A percentile compares a stretch with the other conserved stretches of the same genome.
Conservation (phyloP, 2,797 vertebrate species). For the Danio choprae region DNA sequence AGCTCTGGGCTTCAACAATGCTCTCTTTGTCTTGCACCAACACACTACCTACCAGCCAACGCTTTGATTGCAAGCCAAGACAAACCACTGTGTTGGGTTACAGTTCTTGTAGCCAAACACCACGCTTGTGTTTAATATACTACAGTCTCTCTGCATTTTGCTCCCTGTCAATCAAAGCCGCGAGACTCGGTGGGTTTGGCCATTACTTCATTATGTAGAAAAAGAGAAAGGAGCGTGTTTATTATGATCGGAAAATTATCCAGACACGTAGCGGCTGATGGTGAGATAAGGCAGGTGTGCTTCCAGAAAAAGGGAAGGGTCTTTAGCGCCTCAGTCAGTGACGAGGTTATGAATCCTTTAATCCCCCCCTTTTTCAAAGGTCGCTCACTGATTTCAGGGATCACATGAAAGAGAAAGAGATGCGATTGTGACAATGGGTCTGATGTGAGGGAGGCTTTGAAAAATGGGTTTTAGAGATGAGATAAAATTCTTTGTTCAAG, state of each 20-base stretch:
- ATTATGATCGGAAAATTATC: constrained; percentile 60
- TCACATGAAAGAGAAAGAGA: constrained; percentile 14
- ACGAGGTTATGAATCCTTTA: constrained; percentile 47
- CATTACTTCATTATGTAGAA: constrained; percentile 79
- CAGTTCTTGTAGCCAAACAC: constrained; percentile 88
- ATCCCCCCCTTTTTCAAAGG: constrained; percentile 38
- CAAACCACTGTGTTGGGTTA: constrained; percentile 87
- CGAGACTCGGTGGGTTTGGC: constrained; percentile 56
- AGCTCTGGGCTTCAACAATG: constrained; percentile 83
- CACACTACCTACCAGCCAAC: constrained; percentile 82
- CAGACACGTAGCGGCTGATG: constrained; percentile 55
- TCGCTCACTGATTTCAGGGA: constrained; percentile 40
- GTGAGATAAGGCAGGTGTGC: constrained; percentile 35
- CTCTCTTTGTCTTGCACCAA: constrained; percentile 85
- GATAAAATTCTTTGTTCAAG: background rate
- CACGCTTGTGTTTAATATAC: constrained; percentile 88
- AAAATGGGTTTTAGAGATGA: constrained; percentile 18
- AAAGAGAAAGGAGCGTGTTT: constrained; percentile 73
- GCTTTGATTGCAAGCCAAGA: constrained; percentile 89
- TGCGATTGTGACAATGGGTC: background rate
- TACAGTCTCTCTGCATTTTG: constrained; percentile 82
- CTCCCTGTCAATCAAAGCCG: constrained; percentile 82
- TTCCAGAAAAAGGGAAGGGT: constrained; percentile 9
- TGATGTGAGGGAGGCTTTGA: constrained; percentile 13
- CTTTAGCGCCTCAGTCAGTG: constrained; percentile 35